Conservation (phyloP, 2,888 invertebrate genomes). For the Leuctra nigra region DNA sequence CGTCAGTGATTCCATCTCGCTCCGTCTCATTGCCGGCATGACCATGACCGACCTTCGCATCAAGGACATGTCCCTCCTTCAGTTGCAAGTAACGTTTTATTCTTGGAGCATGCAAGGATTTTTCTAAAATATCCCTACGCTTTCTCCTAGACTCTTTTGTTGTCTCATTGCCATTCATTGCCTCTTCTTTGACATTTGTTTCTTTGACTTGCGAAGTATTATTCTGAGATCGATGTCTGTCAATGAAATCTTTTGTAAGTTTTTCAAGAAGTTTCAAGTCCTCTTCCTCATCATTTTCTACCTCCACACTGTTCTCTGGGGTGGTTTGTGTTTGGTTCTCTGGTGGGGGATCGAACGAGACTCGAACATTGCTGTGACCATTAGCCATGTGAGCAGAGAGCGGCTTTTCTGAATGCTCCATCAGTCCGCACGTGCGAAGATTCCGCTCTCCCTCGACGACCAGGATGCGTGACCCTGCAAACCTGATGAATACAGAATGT, state of each 20-base stretch:
- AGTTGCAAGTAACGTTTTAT: neutral
- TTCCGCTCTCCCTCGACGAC: constrained; percentile 74
- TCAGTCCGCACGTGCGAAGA: constrained; percentile 67
- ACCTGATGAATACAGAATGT: constrained; percentile 34
- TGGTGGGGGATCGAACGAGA: constrained; percentile 49
- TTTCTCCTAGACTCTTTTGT: constrained; percentile 22
- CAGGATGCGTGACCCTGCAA: constrained; percentile 67
- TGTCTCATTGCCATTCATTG: no score
- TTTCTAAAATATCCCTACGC: neutral
- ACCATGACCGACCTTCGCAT: constrained; percentile 69
- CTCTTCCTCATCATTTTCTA: constrained; percentile 23
- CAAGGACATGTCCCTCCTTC: constrained; percentile 47
- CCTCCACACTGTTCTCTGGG: constrained; percentile 21
- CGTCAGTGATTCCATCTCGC: constrained; percentile 40
- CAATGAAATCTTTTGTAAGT: constrained; percentile 5
- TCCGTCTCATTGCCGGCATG: constrained; percentile 55
- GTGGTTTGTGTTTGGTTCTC: neutral
- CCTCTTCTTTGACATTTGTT: no score
- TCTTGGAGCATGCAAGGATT: neutral
- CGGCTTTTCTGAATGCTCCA: constrained; percentile 57
- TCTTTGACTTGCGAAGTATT: no score
- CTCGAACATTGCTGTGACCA: constrained; percentile 51
- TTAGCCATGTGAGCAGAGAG: constrained; percentile 52
- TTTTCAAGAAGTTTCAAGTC: constrained; percentile 3
- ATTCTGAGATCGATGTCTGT: constrained; percentile 19